phyloP scores from a whole-genome alignment of 2,797 vertebrate species.

The Masticophis lateralis region DNA sequence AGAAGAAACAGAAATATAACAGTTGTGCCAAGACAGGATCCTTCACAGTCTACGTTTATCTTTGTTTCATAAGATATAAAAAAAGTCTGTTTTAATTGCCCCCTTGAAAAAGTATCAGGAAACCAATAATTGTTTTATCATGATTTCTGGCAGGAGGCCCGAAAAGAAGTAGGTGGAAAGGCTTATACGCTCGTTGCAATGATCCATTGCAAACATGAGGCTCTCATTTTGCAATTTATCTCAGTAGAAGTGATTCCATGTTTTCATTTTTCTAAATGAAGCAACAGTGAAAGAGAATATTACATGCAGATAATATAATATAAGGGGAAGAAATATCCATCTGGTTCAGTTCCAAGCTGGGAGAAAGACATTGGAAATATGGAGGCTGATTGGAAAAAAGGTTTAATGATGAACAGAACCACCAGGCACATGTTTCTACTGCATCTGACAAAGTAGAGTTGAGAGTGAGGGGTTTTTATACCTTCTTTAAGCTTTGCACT shows the following conservation, averaged over 20 bases:
- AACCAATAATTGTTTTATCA: neutral
- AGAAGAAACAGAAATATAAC: neutral
- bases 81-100: neutral
- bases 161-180: neutral
- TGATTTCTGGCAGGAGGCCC: neutral
- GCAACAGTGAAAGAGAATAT: neutral
- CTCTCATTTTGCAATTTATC: neutral
- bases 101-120: neutral
- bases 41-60: neutral
- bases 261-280: neutral
- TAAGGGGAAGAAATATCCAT: too few relatives aligned
- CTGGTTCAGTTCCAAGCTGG: too few relatives aligned
- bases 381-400: too few relatives aligned
- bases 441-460: too few relatives aligned
- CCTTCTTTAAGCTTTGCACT: too few relatives aligned
- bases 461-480: too few relatives aligned
- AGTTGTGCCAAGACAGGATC: neutral
- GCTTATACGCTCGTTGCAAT: neutral
- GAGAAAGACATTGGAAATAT: too few relatives aligned
- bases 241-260: neutral
- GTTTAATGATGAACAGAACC: too few relatives aligned
- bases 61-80: neutral
- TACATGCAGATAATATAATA: neutral
- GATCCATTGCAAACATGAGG: neutral
- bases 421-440: too few relatives aligned